phyloP scores from a whole-genome alignment of 2,888 invertebrate genomes.

The Andrena fulva region DNA sequence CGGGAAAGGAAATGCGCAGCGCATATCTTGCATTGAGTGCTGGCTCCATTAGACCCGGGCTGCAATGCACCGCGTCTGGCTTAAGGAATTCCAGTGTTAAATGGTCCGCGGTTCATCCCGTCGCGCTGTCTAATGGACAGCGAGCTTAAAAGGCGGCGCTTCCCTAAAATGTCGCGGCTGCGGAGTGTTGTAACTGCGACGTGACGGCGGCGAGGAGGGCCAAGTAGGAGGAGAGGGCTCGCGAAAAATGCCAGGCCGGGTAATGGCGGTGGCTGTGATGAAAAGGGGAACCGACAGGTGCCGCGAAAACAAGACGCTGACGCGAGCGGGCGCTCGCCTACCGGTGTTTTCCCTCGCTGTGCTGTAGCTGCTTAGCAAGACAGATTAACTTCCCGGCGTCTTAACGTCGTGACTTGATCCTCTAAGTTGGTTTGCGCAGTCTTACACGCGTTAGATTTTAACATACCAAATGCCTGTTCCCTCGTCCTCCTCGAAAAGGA shows the following conservation, averaged over 20 bases:
- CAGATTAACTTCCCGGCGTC: conserved; percentile 38
- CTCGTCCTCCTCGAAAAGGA: not conserved
- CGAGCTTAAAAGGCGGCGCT: conserved; percentile 64
- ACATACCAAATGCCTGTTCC: not conserved
- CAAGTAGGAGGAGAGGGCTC: conserved; percentile 36
- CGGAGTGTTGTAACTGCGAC: conserved; percentile 59
- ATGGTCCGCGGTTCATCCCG: conserved; percentile 54
- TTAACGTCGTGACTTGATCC: not conserved
- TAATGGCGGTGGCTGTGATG: conserved; percentile 63
- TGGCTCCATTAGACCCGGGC: conserved; percentile 42
- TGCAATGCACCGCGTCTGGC: conserved; percentile 10
- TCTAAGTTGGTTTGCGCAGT: not conserved
- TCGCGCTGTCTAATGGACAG: conserved; percentile 65
- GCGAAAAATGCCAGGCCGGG: conserved; percentile 62
- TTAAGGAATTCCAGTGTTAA: conserved; percentile 60
- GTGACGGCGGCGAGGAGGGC: conserved; percentile 48
- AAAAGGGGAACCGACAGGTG: conserved; percentile 52
- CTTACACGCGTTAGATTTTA: not conserved
- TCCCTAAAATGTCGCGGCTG: conserved; percentile 64
- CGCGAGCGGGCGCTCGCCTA: conserved; percentile 38
- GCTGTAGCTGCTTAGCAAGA: not conserved
- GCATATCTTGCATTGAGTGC: conserved; percentile 8
- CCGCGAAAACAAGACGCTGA: conserved; percentile 54
- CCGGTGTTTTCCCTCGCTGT: conserved; percentile 38
- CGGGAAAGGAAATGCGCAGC: conserved; percentile 12